Evolutionary conservation across 2,113 vertebrate species (phyloP).

Genomic region (Oceanites oceanicus): DNA sequence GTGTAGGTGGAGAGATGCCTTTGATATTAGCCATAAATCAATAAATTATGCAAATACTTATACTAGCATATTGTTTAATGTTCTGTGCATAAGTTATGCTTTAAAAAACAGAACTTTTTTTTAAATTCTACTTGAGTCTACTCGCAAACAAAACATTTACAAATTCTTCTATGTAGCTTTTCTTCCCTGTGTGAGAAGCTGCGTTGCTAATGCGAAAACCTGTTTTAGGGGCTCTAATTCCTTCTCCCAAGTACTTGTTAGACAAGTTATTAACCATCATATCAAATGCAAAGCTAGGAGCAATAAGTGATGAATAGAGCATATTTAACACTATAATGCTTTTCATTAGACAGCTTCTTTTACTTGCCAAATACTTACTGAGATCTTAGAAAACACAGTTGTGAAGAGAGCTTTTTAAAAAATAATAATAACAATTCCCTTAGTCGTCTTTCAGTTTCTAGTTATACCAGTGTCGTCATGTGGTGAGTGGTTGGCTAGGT

Average conservation of each 20-base stretch:
- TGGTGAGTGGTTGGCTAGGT: not conserved
- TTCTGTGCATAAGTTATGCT: not conserved
- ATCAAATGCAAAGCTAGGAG: slow-evolving; percentile 63
- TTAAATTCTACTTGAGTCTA: not conserved
- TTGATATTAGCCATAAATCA: slow-evolving; percentile 51
- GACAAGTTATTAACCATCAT: slow-evolving; percentile 20
- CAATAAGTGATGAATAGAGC: slow-evolving; percentile 62
- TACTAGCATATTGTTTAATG: not conserved
- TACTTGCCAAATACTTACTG: not conserved
- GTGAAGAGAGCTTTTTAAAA: not conserved
- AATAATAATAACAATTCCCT: not conserved
- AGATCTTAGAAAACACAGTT: not conserved
- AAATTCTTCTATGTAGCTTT: not conserved
- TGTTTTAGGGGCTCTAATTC: not conserved
- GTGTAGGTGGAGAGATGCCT: slow-evolving; percentile 24
- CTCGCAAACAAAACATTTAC: not conserved
- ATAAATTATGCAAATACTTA: slow-evolving; percentile 39
- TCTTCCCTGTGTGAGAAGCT: not conserved
- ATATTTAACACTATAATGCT: not conserved
- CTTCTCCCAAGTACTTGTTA: not conserved
- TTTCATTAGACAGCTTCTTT: not conserved
- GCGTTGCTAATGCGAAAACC: not conserved
- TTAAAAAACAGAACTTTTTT: not conserved
- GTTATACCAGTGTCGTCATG: not conserved
- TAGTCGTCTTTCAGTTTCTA: not conserved